Conservation (phyloP, 2,888 invertebrate species). For the Dusona sp. region DNA sequence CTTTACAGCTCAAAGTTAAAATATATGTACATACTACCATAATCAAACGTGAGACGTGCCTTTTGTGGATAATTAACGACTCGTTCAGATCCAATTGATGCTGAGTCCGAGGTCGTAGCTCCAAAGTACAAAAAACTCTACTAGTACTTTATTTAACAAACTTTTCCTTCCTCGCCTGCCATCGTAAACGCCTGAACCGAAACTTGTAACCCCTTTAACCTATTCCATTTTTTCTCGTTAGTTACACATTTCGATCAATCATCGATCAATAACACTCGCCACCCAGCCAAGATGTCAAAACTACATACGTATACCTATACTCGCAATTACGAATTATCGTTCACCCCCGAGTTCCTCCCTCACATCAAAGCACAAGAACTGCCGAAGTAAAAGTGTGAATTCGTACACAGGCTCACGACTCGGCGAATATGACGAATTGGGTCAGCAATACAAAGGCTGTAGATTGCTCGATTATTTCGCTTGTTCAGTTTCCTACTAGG, state of each 20-base stretch:
- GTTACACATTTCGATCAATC: slow-evolving; percentile 22
- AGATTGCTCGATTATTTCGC: slow-evolving; percentile 21
- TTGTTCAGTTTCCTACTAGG: slow-evolving; percentile 6
- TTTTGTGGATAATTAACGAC: slow-evolving; percentile 39
- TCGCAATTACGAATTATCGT: slow-evolving; percentile 26
- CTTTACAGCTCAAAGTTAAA: slow-evolving; percentile 14
- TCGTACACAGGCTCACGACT: not conserved
- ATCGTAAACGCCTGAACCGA: not conserved
- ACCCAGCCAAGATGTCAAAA: slow-evolving; percentile 16
- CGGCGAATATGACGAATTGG: slow-evolving; percentile 19
- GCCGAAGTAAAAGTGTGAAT: slow-evolving; percentile 9
- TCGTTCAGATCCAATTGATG: slow-evolving; percentile 28
- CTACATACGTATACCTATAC: slow-evolving; percentile 17
- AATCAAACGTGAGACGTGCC: slow-evolving; percentile 35
- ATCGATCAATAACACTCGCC: slow-evolving; percentile 38
- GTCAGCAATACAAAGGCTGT: slow-evolving; percentile 7
- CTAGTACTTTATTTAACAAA: not conserved
- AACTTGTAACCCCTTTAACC: slow-evolving; percentile 19
- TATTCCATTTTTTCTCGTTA: slow-evolving; percentile 7
- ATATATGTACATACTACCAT: not conserved
- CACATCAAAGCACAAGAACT: not conserved
- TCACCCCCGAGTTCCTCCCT: slow-evolving; percentile 9
- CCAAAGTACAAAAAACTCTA: not conserved
- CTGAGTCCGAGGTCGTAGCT: not conserved
- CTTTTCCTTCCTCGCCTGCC: not conserved